phyloP scores from a whole-genome alignment of 2,888 invertebrate genomes.

The Neoascia interrupta region DNA sequence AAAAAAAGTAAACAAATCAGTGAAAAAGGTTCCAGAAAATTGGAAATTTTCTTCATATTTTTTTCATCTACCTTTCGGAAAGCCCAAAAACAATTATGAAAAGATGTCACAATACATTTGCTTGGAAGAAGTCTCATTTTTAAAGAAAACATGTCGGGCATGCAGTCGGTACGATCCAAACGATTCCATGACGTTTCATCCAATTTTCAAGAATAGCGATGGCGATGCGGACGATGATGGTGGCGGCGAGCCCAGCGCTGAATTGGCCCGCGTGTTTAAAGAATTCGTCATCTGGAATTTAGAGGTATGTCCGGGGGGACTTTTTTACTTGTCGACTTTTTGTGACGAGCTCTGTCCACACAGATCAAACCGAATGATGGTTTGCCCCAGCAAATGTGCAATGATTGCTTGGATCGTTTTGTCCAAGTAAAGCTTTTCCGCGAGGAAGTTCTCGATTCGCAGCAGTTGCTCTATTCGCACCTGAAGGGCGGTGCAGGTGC shows the following conservation, averaged over 20 bases:
- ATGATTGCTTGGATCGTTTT: slow-evolving; percentile 71
- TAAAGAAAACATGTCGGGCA: slow-evolving; percentile 72
- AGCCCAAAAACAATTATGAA: slow-evolving; percentile 11
- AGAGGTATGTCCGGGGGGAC: slow-evolving; percentile 61
- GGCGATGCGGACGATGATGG: slow-evolving; percentile 50
- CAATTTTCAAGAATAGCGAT: slow-evolving; percentile 69
- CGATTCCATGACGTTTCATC: slow-evolving; percentile 70
- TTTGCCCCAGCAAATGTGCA: slow-evolving; percentile 72
- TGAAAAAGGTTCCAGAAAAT: slow-evolving; percentile 2
- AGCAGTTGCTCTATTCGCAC: slow-evolving; percentile 69
- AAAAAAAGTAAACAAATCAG: slow-evolving; percentile 40
- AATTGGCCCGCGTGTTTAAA: slow-evolving; percentile 68
- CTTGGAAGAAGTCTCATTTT: slow-evolving; percentile 70
- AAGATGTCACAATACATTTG: slow-evolving; percentile 71
- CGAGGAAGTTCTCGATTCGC: slow-evolving; percentile 71
- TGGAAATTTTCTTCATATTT: neutral
- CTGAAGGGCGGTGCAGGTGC: slow-evolving; percentile 35
- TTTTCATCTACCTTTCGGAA: neutral
- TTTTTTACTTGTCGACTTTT: neutral
- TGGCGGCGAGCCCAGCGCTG: slow-evolving; percentile 60
- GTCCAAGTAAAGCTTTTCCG: slow-evolving; percentile 71
- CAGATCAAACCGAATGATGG: slow-evolving; percentile 72
- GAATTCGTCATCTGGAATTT: slow-evolving; percentile 72
- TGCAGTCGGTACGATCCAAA: slow-evolving; percentile 72
- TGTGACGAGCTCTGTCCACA: neutral